Base-by-base conservation (phyloP, 2,113 vertebrate genomes). In the Pedionomus torquatus region DNA sequence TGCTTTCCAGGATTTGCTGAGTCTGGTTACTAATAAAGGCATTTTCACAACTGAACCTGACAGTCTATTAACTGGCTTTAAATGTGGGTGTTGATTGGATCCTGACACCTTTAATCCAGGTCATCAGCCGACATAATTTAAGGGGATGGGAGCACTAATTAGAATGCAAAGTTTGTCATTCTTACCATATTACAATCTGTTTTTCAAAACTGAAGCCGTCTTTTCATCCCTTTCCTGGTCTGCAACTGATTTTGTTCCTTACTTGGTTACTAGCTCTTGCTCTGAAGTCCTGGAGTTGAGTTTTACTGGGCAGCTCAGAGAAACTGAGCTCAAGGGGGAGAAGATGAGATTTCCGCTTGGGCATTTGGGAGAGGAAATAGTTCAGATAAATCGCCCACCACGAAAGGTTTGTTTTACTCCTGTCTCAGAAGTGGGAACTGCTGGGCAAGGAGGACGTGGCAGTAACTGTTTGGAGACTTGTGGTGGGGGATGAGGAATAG, bases 361-460 rank as follows among this genome's bases (percentile, higher is more conserved):
- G 48, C 30, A 35, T 2, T 64, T 2, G 3, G n/a, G 43, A 81
- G 71, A 86, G 94, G 94, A 97, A 96, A 95, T 95, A 94, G 77
- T 48, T 93, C 17, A 48, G 89, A 89, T 96, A 78, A 86, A 72
- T 92, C 20, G 0, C 90, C 96, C 69, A 94, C 92, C 33, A 82
- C 21, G 31, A 81, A 77, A 17, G n/a, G 55, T 74, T 96, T 37
- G 9, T 89, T 91, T 96, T 92, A 90, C 72, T 92, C 30, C 64
- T 35, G 33, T 74, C 80, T 83, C 7, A 1, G 31, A 46, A 80
- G 58, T 21, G 51, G 60, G 66, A 71, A 28, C 63, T 89, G 43
- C 79, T 81, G 80, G 55, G 46, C 3, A 12, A 93, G 35, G 26
- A 90, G 76, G 55, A 94, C 7, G 6, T 64, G 23, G 48, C 58